Evolutionary conservation across 2,113 vertebrate species (phyloP), one percentile per base, ranked within the genome.

Genomic region (Hypocryptadius cinnamomeus): DNA sequence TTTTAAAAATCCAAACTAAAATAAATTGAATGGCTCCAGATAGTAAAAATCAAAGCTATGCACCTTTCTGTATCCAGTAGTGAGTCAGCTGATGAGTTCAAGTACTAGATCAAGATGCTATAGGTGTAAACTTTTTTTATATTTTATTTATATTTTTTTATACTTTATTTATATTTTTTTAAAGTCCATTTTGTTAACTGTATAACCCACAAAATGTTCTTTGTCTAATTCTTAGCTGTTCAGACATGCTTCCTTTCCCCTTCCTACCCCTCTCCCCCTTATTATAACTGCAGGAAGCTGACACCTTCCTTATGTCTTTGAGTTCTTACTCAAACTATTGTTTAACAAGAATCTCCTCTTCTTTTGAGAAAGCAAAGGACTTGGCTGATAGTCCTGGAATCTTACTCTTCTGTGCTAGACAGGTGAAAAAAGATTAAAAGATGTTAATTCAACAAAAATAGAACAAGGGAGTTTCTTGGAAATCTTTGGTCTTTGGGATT

Each of bases 191-290:
- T 63, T 39, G 3, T n/a, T 71, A 42, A 33, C 12, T 53, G 7
- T 8, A 8, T 31, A 54, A 54, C 3, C 9, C 19, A 21, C 3
- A 50, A 63, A 85, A 22, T 24, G 5, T 42, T 87, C 21, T 65
- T 70, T 63, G 28, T 15, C 24, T 18, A 20, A 5, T 44, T 71
- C 53, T 56, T n/a, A 71, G 13, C 9, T 77, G 24, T 63, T 47
- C 35, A 81, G 21, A 18, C 5, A 50, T 16, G 6, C 7, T 50
- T 54, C 23, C 4, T 18, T 25, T 25, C 12, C 8, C 6, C 9
- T 28, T 20, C 47, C 45, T 40, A 20, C 8, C 19, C 5, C 4
- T 15, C 12, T 50, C 0, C 8, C 1, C 39, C 3, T 10, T 10
- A 59, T 11, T 80, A 39, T 12, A 64, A 53, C 15, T 79, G 16